phyloP scores from a whole-genome alignment of 1,140 invertebrate genomes.

The Hormaphis cornu region DNA sequence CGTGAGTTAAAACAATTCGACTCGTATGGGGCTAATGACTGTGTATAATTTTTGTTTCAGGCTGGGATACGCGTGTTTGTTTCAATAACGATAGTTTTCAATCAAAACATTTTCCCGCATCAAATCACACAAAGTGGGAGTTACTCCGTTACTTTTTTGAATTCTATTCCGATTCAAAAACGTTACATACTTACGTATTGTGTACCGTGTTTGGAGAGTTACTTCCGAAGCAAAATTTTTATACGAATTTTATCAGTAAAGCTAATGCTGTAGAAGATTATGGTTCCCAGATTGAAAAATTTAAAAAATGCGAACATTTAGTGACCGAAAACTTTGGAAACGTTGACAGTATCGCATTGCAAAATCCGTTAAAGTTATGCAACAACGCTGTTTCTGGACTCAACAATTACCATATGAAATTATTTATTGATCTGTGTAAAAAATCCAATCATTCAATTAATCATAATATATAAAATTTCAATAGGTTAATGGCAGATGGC shows the following conservation, averaged over 20 bases:
- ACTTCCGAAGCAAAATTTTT: neutral
- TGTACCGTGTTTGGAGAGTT: slow-evolving; percentile 2
- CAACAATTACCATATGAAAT: neutral
- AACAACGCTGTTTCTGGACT: slow-evolving; percentile 11
- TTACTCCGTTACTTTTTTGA: neutral
- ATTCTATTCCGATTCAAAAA: neutral
- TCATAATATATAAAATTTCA: no score
- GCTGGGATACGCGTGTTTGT: slow-evolving; percentile 21
- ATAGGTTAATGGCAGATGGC: no score
- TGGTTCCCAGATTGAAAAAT: neutral
- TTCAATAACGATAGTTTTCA: neutral
- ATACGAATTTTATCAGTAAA: neutral
- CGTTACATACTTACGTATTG: neutral
- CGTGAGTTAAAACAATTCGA: no score
- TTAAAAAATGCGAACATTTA: neutral
- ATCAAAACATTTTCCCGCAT: neutral
- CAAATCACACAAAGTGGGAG: neutral
- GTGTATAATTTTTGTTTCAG: neutral
- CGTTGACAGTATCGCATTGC: neutral
- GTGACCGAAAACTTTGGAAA: neutral
- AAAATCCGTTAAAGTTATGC: slow-evolving; percentile 14
- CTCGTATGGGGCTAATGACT: no score
- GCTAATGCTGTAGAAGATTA: neutral
- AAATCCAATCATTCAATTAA: no score
- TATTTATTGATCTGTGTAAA: slow-evolving; percentile 20